These are phyloP conservation scores for Patella depressa DNA, from an alignment of 2,888 invertebrate genomes.

Conservation along the genomic window DNA sequence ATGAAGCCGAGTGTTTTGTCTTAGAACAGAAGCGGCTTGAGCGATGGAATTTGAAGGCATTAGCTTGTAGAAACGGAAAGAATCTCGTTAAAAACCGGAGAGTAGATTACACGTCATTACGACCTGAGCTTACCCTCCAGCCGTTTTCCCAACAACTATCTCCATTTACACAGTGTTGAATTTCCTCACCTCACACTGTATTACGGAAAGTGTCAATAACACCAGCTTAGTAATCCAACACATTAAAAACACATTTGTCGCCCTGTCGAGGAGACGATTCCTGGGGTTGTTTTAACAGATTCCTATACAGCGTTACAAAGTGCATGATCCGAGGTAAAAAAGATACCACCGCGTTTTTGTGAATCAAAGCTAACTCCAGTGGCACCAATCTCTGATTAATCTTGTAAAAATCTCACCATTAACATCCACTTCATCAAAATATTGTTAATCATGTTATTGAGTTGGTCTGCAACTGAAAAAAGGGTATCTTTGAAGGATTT, in stretches of 20 bases:
- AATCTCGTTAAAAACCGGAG: no score
- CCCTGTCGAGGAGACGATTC: background rate
- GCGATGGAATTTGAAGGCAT: no score
- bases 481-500: background rate
- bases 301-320: background rate
- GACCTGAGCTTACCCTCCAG: no score
- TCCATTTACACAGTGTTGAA: no score
- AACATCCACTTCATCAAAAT: slow-evolving; percentile 7
- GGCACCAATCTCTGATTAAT: slow-evolving; percentile 1
- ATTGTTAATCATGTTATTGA: background rate
- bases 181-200: background rate
- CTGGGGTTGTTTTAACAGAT: background rate
- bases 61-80: no score
- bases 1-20: no score
- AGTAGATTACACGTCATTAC: no score
- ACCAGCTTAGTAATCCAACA: background rate
- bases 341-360: background rate
- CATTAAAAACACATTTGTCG: slow-evolving; percentile 13
- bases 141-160: no score
- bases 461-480: background rate
- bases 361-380: background rate
- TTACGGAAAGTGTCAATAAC: slow-evolving; percentile 7
- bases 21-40: no score
- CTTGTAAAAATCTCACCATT: background rate
- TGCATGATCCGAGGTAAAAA: no score